Conservation (phyloP, 1,140 invertebrate genomes). For the Pachypeltis micranthus region DNA sequence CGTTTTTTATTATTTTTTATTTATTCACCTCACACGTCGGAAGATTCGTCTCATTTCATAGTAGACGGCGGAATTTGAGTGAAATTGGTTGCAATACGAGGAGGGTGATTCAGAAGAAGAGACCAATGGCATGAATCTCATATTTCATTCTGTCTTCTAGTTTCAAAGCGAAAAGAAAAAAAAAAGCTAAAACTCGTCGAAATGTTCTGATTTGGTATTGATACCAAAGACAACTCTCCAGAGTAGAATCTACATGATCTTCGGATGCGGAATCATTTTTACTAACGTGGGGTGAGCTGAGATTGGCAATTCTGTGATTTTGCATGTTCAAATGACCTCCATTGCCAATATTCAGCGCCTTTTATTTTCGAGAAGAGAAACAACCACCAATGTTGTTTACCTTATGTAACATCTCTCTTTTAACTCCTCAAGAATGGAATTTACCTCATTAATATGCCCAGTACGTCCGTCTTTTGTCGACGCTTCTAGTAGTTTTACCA, state of each 20-base stretch:
- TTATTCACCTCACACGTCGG: too few relatives aligned
- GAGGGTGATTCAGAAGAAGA: too few relatives aligned
- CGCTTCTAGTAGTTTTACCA: not conserved
- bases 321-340: not conserved
- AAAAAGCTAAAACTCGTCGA: too few relatives aligned
- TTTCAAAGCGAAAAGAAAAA: not conserved
- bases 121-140: not conserved
- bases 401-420: not conserved
- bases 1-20: too few relatives aligned
- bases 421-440: slow-evolving; percentile 13
- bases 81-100: too few relatives aligned
- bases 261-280: not conserved
- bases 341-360: too few relatives aligned
- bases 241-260: not conserved
- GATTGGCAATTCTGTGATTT: not conserved
- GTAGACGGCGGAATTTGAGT: too few relatives aligned
- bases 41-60: too few relatives aligned
- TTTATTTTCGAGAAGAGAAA: not conserved
- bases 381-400: not conserved
- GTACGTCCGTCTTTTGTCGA: not conserved
- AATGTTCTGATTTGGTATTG: not conserved
- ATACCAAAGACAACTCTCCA: not conserved
- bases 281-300: not conserved
- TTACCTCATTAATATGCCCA: slow-evolving; percentile 2
- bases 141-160: not conserved